These are phyloP conservation scores for Calypte anna DNA, from an alignment of 2,113 vertebrate species.

Conservation along the genomic window DNA sequence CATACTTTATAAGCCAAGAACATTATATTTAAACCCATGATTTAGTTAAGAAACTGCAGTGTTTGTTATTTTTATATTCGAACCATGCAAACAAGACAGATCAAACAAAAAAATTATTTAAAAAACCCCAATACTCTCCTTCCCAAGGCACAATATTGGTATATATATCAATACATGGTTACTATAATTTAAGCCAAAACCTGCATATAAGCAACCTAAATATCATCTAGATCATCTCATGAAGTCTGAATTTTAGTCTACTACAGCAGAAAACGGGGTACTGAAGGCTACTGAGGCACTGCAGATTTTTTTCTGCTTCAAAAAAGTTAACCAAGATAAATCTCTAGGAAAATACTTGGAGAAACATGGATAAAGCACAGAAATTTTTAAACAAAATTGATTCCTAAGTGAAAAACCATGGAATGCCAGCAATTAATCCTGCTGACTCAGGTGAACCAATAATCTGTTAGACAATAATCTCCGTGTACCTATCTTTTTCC, in stretches of 20 bases:
- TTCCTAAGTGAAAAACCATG: background rate
- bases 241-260: background rate
- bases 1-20: constrained; percentile 69
- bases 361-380: accelerated
- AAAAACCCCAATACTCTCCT: background rate
- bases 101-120: background rate
- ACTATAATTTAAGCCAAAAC: background rate
- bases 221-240: background rate
- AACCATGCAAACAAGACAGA: background rate
- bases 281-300: background rate
- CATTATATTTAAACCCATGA: background rate
- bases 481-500: background rate
- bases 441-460: background rate
- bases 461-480: too few species aligned
- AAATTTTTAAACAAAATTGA: background rate
- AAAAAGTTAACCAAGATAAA: background rate
- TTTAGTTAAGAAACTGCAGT: background rate
- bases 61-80: background rate
- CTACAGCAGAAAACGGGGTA: background rate
- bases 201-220: background rate
- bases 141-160: too few species aligned
- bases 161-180: too few species aligned
- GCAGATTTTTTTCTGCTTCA: background rate
- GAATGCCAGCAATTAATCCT: accelerated
- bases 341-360: background rate